Base-by-base conservation (phyloP, 2,113 vertebrate species). In the Lipophrys pholis region DNA sequence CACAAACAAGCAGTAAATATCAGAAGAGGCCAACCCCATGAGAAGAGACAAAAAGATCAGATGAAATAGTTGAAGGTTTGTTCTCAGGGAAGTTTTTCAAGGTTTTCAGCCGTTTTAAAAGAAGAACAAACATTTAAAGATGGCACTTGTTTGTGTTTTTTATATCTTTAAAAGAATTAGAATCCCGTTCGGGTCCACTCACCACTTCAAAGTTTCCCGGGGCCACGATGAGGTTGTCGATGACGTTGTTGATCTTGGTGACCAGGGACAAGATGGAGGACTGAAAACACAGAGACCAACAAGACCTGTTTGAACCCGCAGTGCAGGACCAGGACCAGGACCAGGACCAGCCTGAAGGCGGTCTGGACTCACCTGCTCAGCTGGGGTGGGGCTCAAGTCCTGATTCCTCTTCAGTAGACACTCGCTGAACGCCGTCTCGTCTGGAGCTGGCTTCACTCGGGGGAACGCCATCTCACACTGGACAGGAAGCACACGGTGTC, bases 401-500 rank as follows among this genome's bases (percentile, higher is more conserved):
- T 99, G 97, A 93, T 99, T 99, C 15, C 97, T 95, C 84, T 98
- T 99, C 72, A 99, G 93, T 77, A 99, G 82, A 35, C 96, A 95
- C 53, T 99, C 98, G 0, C 94, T 99, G 88, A 99, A 98, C 0
- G 96, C 78, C 0, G 94, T 95, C 90, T 99, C 98, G 0, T 99
- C 98, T 0, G 95, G 93, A 0, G 96, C 96, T 0, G 97, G 96
- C 21, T 99, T 99, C 14, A 99, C 98, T 0, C 97, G 92, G 1
- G 98, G 98, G 67, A 99, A 99, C 0, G 97, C 98, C 97, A 99
- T 99, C 85, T 99, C 97, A 15, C 98, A 99, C 98, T 99, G 72
- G 0, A 11, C 60, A 80, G 54, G 63, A 7, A 61, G 10, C 41
- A 42, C 10, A 10, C 41, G 7, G 41, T 5, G 7, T 42, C 41